Conservation (phyloP, 2,888 invertebrate genomes). For the Andrena trimmerana region DNA sequence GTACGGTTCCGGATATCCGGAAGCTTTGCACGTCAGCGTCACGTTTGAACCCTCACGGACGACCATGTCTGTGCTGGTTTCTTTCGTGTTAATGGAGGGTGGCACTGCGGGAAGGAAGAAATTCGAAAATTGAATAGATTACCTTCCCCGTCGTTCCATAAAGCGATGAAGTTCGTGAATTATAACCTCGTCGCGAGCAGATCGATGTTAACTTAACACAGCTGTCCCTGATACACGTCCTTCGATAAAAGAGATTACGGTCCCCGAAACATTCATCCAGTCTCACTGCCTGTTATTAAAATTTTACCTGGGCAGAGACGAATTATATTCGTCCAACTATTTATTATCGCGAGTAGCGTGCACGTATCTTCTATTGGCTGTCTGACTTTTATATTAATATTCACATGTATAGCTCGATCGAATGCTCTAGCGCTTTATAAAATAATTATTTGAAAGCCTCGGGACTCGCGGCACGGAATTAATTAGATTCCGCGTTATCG, state of each 20-base stretch:
- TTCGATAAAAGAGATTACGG: background rate
- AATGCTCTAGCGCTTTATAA: background rate
- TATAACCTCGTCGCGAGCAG: no score
- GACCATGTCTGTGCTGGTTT: constrained; percentile 96
- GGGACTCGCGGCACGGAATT: constrained; percentile 5
- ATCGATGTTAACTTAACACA: constrained; percentile 30
- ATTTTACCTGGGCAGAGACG: background rate
- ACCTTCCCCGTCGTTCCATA: background rate
- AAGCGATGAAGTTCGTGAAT: background rate
- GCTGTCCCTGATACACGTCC: background rate
- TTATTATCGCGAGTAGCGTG: background rate
- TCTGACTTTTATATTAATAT: background rate
- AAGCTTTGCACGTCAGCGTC: constrained; percentile 94
- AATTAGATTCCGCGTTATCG: constrained; percentile 25
- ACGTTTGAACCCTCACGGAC: constrained; percentile 96
- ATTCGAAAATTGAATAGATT: constrained; percentile 5
- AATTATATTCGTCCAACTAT: background rate
- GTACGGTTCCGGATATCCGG: constrained; percentile 95
- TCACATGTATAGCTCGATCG: background rate
- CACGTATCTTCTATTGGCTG: background rate
- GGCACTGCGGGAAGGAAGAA: constrained; percentile 89
- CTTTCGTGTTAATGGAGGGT: constrained; percentile 94
- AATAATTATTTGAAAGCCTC: constrained; percentile 21
- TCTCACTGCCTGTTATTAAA: background rate
- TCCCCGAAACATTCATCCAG: background rate